These are phyloP conservation scores for Atrina japonica DNA, from an alignment of 2,888 invertebrate genomes.

Conservation along the genomic window DNA sequence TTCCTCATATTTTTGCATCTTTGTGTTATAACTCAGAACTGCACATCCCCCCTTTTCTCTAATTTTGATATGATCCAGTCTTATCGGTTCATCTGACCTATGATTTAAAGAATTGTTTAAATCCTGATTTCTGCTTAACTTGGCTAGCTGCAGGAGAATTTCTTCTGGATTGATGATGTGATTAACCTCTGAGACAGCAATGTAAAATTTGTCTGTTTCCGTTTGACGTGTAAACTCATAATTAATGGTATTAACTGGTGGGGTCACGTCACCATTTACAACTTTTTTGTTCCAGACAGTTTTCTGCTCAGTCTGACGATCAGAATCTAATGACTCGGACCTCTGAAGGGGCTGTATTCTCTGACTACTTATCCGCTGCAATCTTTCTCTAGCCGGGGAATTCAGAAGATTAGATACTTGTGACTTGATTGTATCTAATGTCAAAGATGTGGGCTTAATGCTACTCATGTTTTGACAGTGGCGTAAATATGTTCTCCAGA, in stretches of 20 bases:
- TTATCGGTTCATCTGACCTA: slow-evolving; percentile 31
- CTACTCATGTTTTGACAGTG: slow-evolving; percentile 76
- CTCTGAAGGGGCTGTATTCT: slow-evolving; percentile 12
- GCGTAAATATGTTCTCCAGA: slow-evolving; percentile 72
- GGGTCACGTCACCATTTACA: neutral
- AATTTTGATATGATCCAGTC: slow-evolving; percentile 55
- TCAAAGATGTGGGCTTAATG: slow-evolving; percentile 64
- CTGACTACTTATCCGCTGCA: slow-evolving; percentile 50
- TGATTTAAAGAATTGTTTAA: neutral
- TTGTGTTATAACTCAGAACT: slow-evolving; percentile 42
- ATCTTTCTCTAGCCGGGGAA: slow-evolving; percentile 54
- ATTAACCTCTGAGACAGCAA: too few relatives aligned
- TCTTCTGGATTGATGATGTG: too few relatives aligned
- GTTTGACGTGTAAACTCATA: too few relatives aligned
- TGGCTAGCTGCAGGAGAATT: too few relatives aligned
- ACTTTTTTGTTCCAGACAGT: too few relatives aligned
- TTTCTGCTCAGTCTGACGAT: too few relatives aligned
- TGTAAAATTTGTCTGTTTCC: too few relatives aligned
- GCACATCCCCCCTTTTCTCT: slow-evolving; percentile 62
- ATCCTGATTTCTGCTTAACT: too few relatives aligned
- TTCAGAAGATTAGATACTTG: slow-evolving; percentile 65
- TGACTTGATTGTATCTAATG: slow-evolving; percentile 65
- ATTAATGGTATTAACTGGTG: neutral
- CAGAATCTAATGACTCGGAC: too few relatives aligned
- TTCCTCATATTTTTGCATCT: too few relatives aligned